Evolutionary conservation across 2,113 vertebrate genomes (phyloP), one percentile per base, ranked within the genome.

Genomic region (Smithornis capensis): DNA sequence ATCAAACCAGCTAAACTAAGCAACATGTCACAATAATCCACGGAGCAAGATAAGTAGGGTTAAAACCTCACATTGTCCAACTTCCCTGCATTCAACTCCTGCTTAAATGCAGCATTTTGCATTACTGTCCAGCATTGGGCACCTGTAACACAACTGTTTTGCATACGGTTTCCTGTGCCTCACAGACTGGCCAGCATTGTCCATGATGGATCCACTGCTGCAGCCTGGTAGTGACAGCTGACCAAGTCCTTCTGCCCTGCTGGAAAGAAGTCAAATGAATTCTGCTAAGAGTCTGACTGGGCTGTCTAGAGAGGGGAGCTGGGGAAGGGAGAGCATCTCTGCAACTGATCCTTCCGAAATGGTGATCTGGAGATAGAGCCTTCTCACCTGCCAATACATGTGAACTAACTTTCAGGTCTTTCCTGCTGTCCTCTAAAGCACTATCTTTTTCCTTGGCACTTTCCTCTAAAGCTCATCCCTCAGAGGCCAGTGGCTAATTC

Each of bases 141-240:
- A 4, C 27, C 73, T 57, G 12, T 23, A 69, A 29, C 14, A 25
- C 55, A 82, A 9, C 60, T 40, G 13, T 33, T 65, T 23, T n/a
- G 12, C n/a, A 65, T 9, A 52, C 35, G 14, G 27, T 40, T 45
- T 19, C 27, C 49, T 21, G 18, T 27, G 31, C 37, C 59, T 56
- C 7, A 0, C 57, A 33, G 24, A 10, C 23, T 67, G n/a, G 68
- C 24, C 35, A 42, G n/a, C 28, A 10, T 63, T 45, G 8, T 14
- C 55, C 0, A 0, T 23, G 33, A 29, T 28, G 21, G 70, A 79
- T 42, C 10, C 1, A 1, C 14, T 13, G 12, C 37, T 29, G 45
- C 40, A 17, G 6, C 23, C 25, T 19, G 5, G 18, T 29, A 40
- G 28, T 65, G 55, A 57, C 2, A 19, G 31, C 50, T 82, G 50